Conservation (phyloP, 2,888 invertebrate species). For the Lamellibrachia satsuma region DNA sequence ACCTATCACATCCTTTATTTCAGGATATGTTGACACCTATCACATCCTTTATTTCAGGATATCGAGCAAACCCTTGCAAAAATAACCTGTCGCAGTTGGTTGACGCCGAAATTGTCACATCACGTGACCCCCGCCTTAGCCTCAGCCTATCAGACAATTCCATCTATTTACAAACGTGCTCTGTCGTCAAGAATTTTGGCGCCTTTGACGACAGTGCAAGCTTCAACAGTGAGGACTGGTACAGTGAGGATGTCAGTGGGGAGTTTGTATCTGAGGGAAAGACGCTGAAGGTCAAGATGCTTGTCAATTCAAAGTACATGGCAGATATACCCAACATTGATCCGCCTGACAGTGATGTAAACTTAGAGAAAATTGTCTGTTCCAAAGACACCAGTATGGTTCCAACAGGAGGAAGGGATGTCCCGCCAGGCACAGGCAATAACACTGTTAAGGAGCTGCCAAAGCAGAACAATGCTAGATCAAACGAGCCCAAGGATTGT, state of each 20-base stretch:
- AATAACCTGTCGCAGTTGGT: background rate
- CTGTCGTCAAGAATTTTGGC: background rate
- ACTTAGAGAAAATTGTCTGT: background rate
- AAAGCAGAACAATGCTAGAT: background rate
- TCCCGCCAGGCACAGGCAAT: background rate
- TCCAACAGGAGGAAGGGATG: background rate
- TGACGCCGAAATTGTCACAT: background rate
- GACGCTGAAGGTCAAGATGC: background rate
- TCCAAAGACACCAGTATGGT: background rate
- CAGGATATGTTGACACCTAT: background rate
- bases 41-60: background rate
- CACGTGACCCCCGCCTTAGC: background rate
- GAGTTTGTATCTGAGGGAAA: background rate
- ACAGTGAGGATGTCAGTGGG: background rate
- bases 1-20: background rate
- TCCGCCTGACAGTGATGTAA: background rate
- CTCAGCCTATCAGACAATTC: background rate
- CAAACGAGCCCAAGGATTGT: background rate
- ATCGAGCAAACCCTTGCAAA: background rate
- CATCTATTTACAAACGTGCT: background rate
- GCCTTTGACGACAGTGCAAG: background rate
- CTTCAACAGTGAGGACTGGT: constrained; percentile 1
- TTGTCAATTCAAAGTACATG: background rate
- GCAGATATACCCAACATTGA: background rate
- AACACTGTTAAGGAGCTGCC: background rate